Evolutionary conservation across 1,140 invertebrate genomes (phyloP), one percentile per base, ranked within the genome.

Genomic region (Ceratina calcarata): DNA sequence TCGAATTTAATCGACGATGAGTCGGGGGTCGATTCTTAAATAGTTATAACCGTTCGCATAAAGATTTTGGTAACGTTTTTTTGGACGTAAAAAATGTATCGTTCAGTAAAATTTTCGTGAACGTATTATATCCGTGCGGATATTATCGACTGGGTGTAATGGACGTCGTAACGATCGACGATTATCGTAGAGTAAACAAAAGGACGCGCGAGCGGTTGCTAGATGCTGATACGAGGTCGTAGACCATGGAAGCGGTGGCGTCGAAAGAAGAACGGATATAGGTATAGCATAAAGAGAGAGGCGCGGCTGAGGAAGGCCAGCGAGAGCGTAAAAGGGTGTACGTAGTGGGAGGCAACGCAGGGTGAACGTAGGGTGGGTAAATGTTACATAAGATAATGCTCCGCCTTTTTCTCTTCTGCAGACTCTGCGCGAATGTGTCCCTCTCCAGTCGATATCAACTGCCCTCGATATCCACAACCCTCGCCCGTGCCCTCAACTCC

Each of bases 381-480:
- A 90, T 91, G 89, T 91, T 90, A 89, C 88, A 90, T 91, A 89
- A 91, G 89, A 90, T 87, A 88, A 85, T 78, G 82, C 79, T 72
- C 79, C 83, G 89, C 83, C 81, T 82, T 89, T 86, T 88, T 87
- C 89, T 85, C 87, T 82, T 84, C 70, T 78, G 57, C 67, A 65
- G 74, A 89, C 76, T 82, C 81, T 75, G 68, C 12, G 74, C 76
- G 80, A 24, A 89, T 88, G 87, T 89, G 84, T 85, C 87, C 83
- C 72, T 81, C 67, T 32, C 27, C 64, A 89, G 88, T 88, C 89
- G 89, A 90, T 89, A 90, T 90, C 88, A 87, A 87, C 82, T 88
- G 83, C 88, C 87, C 89, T 83, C 87, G 84, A 90, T 82, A 90
- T 74, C 58, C 65, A 69, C 71, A 62, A 67, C 69, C 70, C 83